Base-by-base conservation (phyloP, 2,797 vertebrate genomes). In the Rhabdophis nuchalis region DNA sequence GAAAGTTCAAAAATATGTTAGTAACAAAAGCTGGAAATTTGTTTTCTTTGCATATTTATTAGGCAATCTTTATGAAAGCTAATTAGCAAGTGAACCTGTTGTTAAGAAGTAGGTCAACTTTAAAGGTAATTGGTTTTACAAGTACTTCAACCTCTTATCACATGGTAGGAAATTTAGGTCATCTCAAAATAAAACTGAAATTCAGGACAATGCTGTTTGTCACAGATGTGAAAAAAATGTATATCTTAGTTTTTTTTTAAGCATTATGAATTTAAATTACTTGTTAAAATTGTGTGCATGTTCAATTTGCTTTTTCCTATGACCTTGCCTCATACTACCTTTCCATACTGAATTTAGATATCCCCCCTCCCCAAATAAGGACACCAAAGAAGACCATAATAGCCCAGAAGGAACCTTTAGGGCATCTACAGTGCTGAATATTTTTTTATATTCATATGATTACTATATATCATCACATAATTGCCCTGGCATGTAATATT, bases 31-130 rank as follows among this genome's bases (percentile, higher is more conserved):
- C 52, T 52, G 88, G 50, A 16, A 58, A 1, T 0, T 85, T 1
- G 64, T 86, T 85, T 2, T 90, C 90, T 46, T 58, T 90, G 18
- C 94, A 93, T 56, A 85, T 50, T 61, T 93, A 56, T 92, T 91
- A 93, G 90, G 27, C 50, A 90, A 57, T 89, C 14, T 56, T 82
- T 2, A 68, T 85, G 32, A 61, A 1, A 46, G 90, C 53, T 93
- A 93, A 93, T 91, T 89, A 91, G 18, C 56, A 20, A 3, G 1
- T 93, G 32, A 92, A 77, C 61, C 0, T 61, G 32, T 61, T 72
- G 88, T 93, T 90, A 61, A 87, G 64, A 93, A 86, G 5, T 72
- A 91, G 50, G 23, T 1, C 16, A 89, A 87, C 27, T 4, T 88
- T 90, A 16, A 64, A 11, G 91, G 16, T 88, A 92, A 94, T 72